Evolutionary conservation across 2,797 vertebrate genomes (phyloP).

Genomic region (Falco cherrug): DNA sequence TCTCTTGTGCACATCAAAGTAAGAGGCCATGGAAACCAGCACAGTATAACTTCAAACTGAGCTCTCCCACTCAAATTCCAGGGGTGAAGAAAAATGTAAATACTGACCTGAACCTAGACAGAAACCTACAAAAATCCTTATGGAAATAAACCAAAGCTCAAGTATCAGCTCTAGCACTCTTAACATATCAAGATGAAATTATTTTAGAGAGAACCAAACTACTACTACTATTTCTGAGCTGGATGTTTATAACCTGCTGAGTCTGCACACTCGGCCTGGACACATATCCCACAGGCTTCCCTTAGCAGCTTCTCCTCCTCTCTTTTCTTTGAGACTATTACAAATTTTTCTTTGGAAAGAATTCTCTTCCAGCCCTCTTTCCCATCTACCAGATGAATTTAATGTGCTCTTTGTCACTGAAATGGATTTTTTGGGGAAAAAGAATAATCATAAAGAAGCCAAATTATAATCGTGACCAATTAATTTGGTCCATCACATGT

Average conservation of each 20-base stretch:
- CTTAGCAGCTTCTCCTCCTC: neutral
- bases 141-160: slow-evolving; percentile 1
- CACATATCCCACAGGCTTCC: neutral
- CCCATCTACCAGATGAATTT: neutral
- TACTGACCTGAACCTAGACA: neutral
- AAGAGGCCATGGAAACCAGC: slow-evolving; percentile 1
- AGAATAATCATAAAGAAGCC: neutral
- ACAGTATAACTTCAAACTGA: neutral
- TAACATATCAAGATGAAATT: neutral
- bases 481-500: neutral
- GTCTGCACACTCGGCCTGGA: neutral
- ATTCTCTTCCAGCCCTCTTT: neutral
- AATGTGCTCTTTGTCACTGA: neutral
- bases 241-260: neutral
- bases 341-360: neutral
- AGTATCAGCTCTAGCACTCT: neutral
- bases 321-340: neutral
- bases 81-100: slow-evolving; percentile 13
- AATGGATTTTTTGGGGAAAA: neutral
- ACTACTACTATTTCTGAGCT: neutral
- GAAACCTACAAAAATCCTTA: slow-evolving; percentile 4
- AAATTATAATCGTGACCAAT: neutral
- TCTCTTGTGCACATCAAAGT: neutral
- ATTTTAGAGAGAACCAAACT: neutral
- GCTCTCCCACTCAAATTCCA: slow-evolving; percentile 48